A percentile compares a stretch with the other conserved stretches of the same genome.
These are phyloP conservation scores for Brienomyrus longianalis DNA, from an alignment of 2,113 vertebrate genomes.

Conservation along the genomic window DNA sequence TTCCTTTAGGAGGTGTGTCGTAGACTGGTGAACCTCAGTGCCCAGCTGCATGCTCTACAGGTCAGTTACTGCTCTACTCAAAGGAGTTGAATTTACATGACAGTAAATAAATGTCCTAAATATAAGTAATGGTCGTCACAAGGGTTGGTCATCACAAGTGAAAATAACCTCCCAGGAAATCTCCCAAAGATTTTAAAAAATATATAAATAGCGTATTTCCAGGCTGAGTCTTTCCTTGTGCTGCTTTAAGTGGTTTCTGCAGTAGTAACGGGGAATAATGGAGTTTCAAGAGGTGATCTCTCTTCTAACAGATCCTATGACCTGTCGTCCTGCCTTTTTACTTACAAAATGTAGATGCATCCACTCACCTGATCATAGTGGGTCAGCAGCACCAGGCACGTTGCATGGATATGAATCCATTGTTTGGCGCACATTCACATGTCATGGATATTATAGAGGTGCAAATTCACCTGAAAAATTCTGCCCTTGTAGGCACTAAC, in stretches of 20 bases:
- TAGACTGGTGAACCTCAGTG: constrained; percentile 70
- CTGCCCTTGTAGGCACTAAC: neutral
- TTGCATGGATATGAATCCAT: neutral
- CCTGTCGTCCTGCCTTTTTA: neutral
- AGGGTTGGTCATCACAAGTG: neutral
- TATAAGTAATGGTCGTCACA: neutral
- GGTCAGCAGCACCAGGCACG: neutral
- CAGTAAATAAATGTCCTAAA: neutral
- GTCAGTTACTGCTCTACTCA: constrained; percentile 48
- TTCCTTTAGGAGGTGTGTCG: constrained; percentile 67
- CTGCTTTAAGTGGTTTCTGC: neutral
- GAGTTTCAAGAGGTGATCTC: neutral
- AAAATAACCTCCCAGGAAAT: neutral
- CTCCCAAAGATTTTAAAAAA: neutral
- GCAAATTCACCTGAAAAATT: neutral
- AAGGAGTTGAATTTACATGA: neutral
- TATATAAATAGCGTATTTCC: neutral
- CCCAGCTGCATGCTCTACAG: constrained; percentile 76
- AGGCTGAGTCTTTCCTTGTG: neutral
- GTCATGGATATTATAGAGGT: neutral
- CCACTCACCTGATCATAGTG: neutral
- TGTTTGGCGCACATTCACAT: neutral
- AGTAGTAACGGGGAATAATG: neutral
- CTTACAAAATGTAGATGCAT: neutral
- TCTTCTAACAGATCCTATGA: neutral